phyloP scores from a whole-genome alignment of 2,113 vertebrate genomes.

The Pao palembangensis region DNA sequence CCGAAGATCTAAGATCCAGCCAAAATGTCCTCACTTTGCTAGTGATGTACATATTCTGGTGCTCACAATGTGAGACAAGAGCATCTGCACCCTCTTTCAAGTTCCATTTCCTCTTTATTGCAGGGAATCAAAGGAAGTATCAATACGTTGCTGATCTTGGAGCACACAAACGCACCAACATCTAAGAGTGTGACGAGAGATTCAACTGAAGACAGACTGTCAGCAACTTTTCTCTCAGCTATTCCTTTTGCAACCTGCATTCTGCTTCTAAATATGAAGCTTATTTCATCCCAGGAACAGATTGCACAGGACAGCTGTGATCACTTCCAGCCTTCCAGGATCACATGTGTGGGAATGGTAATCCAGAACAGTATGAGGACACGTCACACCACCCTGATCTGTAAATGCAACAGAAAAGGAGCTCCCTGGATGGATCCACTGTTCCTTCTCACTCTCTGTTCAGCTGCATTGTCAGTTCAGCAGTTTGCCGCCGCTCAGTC shows the following conservation, averaged over 20 bases:
- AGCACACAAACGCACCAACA: no score
- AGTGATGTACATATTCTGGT: no score
- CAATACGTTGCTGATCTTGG: no score
- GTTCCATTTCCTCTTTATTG: no score
- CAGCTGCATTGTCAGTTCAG: slow-evolving; percentile 42
- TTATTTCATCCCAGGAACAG: not conserved
- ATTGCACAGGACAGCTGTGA: not conserved
- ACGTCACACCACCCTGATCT: slow-evolving; percentile 7
- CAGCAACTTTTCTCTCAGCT: not conserved
- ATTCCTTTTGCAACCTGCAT: not conserved
- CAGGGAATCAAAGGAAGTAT: no score
- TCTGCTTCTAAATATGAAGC: not conserved
- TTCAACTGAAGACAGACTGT: no score
- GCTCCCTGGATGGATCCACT: slow-evolving; percentile 11
- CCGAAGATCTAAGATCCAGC: no score
- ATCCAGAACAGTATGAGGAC: not conserved
- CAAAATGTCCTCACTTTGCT: no score
- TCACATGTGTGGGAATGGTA: not conserved
- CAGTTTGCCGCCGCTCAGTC: slow-evolving; percentile 32
- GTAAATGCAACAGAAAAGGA: slow-evolving; percentile 1
- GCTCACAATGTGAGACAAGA: no score
- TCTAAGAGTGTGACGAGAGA: no score
- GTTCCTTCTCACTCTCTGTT: slow-evolving; percentile 12
- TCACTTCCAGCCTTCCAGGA: no score
- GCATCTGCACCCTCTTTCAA: no score